Evolutionary conservation across 1,140 invertebrate genomes (phyloP).

Genomic region (Zaprionus camerounensis): DNA sequence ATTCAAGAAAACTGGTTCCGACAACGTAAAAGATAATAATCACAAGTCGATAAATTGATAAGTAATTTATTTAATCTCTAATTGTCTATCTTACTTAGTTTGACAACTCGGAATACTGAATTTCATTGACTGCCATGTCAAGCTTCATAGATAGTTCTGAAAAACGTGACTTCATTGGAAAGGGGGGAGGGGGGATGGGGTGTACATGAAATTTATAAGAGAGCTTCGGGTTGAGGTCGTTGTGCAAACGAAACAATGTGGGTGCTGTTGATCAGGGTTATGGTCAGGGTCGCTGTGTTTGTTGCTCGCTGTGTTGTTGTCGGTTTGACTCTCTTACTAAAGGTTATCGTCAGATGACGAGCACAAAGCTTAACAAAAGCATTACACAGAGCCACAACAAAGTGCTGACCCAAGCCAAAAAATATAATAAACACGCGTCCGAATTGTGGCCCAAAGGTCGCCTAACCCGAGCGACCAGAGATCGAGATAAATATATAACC

Average conservation of each 20-base stretch:
- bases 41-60: background rate
- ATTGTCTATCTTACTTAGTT: background rate
- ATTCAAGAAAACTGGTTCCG: background rate
- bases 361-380: background rate
- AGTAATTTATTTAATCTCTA: background rate
- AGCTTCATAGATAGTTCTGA: background rate
- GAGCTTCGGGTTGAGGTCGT: background rate
- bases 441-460: constrained; percentile 6
- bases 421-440: background rate
- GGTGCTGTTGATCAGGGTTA: background rate
- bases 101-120: background rate
- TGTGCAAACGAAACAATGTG: background rate
- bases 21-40: background rate
- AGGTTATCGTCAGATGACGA: constrained; percentile 1
- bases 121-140: background rate
- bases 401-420: background rate
- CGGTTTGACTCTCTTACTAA: background rate
- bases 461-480: background rate
- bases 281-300: background rate
- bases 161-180: background rate
- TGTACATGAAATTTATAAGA: background rate
- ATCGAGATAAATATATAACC: background rate
- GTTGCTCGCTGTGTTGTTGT: background rate
- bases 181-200: no score
- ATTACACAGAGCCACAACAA: constrained; percentile 1